Percentiles rank a stretch among this genome's conserved stretches.
Conservation (phyloP, 2,113 vertebrate species). For the Pteronura brasiliensis region DNA sequence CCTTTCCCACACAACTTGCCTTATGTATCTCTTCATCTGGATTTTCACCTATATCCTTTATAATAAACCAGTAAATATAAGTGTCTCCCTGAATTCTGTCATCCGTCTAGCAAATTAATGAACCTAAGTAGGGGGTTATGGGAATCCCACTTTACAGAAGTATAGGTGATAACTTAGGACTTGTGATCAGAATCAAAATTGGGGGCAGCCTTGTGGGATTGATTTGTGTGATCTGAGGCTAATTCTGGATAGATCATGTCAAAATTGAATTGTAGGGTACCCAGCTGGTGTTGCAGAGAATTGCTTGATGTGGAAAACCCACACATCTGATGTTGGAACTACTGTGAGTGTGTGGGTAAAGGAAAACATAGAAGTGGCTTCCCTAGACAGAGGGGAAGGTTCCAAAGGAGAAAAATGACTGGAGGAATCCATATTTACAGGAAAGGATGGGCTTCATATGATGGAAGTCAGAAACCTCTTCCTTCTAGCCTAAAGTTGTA, state of each 20-base stretch:
- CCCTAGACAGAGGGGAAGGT: neutral
- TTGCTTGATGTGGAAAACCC: neutral
- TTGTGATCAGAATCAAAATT: neutral
- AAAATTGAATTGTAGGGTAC: neutral
- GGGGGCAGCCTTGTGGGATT: neutral
- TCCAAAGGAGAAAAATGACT: neutral
- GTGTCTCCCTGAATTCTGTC: neutral
- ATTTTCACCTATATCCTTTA: neutral
- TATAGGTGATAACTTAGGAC: neutral
- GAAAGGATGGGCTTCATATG: neutral
- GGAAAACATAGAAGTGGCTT: neutral
- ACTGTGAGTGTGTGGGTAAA: neutral
- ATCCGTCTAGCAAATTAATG: neutral
- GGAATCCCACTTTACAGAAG: neutral
- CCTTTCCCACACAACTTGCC: neutral
- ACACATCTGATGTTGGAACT: neutral
- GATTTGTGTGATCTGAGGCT: neutral
- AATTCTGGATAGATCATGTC: neutral
- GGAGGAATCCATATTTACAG: neutral
- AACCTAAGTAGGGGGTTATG: neutral
- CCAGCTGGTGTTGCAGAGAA: neutral
- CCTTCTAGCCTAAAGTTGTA: neutral
- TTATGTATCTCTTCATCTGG: neutral
- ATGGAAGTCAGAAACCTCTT: neutral
- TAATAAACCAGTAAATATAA: neutral